A percentile compares a stretch with the other conserved stretches of the same genome.
These are phyloP conservation scores for Cryptomyrus ogoouensis DNA, from an alignment of 2,113 vertebrate species.

Conservation along the genomic window DNA sequence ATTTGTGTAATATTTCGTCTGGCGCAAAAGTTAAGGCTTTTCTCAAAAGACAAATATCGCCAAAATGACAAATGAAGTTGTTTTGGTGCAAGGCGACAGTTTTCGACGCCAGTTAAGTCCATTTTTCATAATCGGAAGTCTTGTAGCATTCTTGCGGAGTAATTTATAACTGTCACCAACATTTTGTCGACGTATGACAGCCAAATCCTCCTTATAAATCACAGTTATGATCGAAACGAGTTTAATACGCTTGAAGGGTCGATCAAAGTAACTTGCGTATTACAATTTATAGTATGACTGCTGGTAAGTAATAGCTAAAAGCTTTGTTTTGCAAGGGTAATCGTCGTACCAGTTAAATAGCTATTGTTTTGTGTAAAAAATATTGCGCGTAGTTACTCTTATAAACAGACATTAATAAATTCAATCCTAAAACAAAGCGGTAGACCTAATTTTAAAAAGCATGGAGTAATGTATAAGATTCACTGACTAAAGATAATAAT, in stretches of 20 bases:
- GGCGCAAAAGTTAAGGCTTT: background rate
- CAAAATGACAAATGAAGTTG: constrained; percentile 8
- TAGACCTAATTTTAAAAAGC: background rate
- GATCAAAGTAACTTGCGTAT: background rate
- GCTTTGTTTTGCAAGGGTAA: background rate
- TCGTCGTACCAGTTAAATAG: background rate
- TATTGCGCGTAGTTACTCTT: background rate
- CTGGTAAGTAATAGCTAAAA: background rate
- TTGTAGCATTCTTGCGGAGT: background rate
- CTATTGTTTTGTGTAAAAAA: background rate
- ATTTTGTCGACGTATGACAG: background rate
- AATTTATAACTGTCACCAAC: constrained; percentile 3
- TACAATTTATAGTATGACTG: background rate
- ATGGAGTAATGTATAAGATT: background rate
- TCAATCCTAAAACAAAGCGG: background rate
- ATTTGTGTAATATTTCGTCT: too few species aligned
- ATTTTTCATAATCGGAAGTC: constrained; percentile 16
- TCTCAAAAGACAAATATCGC: background rate
- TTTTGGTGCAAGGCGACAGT: background rate
- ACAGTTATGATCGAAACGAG: background rate
- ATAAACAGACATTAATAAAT: background rate
- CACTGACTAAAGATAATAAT: background rate
- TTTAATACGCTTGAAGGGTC: background rate
- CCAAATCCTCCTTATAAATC: background rate
- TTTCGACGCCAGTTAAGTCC: background rate